These are phyloP conservation scores for pig (Sus scrofa) DNA, from an alignment of 2,113 vertebrate genomes.

Conservation along the genomic window DNA sequence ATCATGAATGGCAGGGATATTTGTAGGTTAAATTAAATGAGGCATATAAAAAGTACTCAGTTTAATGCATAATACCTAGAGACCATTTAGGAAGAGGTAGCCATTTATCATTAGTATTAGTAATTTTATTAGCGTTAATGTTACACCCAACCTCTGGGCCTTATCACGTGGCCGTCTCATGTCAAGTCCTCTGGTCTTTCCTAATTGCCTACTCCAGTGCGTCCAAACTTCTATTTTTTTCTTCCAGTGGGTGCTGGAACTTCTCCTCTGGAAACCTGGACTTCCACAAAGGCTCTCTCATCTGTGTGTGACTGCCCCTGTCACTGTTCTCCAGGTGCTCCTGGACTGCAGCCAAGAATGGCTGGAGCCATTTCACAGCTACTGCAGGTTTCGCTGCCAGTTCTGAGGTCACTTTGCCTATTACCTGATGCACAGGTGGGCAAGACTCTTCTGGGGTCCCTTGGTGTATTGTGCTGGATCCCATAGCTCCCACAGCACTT, in stretches of 20 bases:
- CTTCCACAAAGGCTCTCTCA: background rate
- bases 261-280: background rate
- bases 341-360: background rate
- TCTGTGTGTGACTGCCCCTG: background rate
- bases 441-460: background rate
- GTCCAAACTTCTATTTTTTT: background rate
- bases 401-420: background rate
- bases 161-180: background rate
- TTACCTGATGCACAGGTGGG: background rate
- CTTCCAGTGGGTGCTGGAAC: background rate
- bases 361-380: background rate
- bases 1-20: background rate
- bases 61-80: background rate
- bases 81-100: background rate
- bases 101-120: background rate
- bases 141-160: background rate
- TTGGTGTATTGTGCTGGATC: background rate
- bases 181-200: background rate
- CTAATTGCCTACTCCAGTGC: background rate
- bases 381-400: background rate
- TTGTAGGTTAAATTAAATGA: background rate
- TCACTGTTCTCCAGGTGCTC: background rate
- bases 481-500: background rate
- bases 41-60: background rate
- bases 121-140: background rate